A percentile compares a stretch with the other conserved stretches of the same genome.
Evolutionary conservation across 1,140 invertebrate genomes (phyloP).

Genomic region (Cotesia typhae): DNA sequence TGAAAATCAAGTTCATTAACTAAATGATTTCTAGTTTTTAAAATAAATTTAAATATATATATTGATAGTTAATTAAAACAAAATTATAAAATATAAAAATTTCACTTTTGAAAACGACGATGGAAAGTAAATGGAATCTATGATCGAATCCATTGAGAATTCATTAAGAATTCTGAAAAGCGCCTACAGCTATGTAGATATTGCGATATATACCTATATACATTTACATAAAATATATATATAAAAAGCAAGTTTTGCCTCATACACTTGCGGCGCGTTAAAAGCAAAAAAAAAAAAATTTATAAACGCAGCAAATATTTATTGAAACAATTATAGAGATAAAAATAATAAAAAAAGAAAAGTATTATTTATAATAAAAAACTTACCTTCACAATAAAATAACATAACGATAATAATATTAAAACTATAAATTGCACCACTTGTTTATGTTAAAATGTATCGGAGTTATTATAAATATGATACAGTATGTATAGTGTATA

Average conservation of each 20-base stretch:
- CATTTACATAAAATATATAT: conserved; percentile 4
- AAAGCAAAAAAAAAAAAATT: neutral
- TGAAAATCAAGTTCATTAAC: no score
- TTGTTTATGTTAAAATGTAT: no score
- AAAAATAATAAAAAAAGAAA: neutral
- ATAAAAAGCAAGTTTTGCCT: neutral
- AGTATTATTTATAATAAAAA: conserved; percentile 5
- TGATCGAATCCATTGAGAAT: conserved; percentile 32
- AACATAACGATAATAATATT: no score
- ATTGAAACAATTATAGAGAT: neutral
- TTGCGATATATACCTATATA: conserved; percentile 27
- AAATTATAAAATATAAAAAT: neutral
- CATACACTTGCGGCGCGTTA: neutral
- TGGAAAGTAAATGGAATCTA: conserved; percentile 25
- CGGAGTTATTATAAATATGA: no score
- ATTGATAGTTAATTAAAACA: neutral
- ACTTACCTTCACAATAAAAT: neutral
- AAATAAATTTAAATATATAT: no score
- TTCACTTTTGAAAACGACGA: neutral
- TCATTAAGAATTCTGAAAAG: conserved; percentile 42
- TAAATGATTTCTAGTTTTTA: no score
- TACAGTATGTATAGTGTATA: neutral
- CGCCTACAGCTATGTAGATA: conserved; percentile 35
- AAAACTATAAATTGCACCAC: no score
- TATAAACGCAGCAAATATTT: neutral